Evolutionary conservation across 2,797 vertebrate genomes (phyloP), one percentile per base, ranked within the genome.

Genomic region (Heteromormyrus szaboi): DNA sequence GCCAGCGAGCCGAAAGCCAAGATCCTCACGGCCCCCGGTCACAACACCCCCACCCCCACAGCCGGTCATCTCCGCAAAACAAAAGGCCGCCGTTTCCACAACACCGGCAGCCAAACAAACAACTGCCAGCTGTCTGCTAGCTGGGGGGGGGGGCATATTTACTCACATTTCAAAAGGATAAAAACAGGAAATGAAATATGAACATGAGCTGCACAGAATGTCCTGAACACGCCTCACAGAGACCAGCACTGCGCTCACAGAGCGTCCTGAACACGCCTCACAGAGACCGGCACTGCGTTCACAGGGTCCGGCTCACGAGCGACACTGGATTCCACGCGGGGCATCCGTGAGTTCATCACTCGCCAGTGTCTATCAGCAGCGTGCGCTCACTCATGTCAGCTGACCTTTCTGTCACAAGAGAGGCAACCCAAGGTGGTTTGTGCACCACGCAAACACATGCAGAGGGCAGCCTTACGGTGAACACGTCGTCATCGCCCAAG

Each of bases 401-500:
- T 44, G n/a, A 12, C 65, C 12, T 6, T 72, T 29, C 29, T 37
- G 29, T 72, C 65, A 37, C 4, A 8, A 37, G 44, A 54, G 62
- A 1, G 7, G 51, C 14, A 48, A 41, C 50, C 22, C 9, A 19
- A 19, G 19, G 9, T 7, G 48, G 48, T 25, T 53, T 25, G 48
- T 6, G 22, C 19, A 33, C 79, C 25, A 11, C 3, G 0, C 33
- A 33, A 33, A 72, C 3, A 50, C 14, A 9, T 5, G 2, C 22
- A 72, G 25, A 72, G 12, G 0, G 2, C 7, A 41, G n/a, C 96
- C 98, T 97, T 92, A 99, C 98, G 89, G 97, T 98, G 94, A 99
- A 99, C 89, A 99, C 98, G 25, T 99, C 98, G 0, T 99, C 98
- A 0, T 99, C 98, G 0, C 98, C 98, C 0, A 99, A 96, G 93